These are phyloP conservation scores for Paramisgurnus dabryanus DNA, from an alignment of 2,113 vertebrate species.

Conservation along the genomic window DNA sequence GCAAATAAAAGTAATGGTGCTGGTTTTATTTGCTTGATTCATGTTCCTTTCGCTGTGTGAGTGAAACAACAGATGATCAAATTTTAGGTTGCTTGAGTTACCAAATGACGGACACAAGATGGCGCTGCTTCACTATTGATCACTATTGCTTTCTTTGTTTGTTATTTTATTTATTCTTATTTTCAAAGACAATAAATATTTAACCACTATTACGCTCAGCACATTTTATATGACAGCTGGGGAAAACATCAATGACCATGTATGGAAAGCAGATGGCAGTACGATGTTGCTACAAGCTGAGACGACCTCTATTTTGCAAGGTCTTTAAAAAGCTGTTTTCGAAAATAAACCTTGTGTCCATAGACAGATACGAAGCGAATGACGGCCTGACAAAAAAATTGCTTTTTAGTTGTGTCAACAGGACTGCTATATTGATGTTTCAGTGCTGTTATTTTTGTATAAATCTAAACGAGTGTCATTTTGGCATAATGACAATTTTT, in stretches of 20 bases:
- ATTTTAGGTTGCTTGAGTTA: background rate
- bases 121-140: background rate
- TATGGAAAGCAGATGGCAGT: constrained; percentile 41
- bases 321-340: constrained; percentile 1
- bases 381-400: background rate
- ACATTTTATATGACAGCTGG: background rate
- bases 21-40: background rate
- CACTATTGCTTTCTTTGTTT: too few species aligned
- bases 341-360: background rate
- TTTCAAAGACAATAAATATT: too few species aligned
- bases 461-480: too few species aligned
- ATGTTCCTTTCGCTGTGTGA: background rate
- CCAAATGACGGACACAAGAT: background rate
- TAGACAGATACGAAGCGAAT: background rate
- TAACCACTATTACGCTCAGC: background rate
- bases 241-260: background rate
- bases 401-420: background rate
- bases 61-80: background rate
- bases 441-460: background rate
- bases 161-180: too few species aligned
- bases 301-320: background rate
- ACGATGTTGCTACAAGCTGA: background rate
- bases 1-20: constrained; percentile 34
- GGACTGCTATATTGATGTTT: background rate
- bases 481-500: too few species aligned